A percentile compares a stretch with the other conserved stretches of the same genome.
These are phyloP conservation scores for Hydraecia micacea DNA, from an alignment of 2,888 invertebrate genomes.

Conservation along the genomic window DNA sequence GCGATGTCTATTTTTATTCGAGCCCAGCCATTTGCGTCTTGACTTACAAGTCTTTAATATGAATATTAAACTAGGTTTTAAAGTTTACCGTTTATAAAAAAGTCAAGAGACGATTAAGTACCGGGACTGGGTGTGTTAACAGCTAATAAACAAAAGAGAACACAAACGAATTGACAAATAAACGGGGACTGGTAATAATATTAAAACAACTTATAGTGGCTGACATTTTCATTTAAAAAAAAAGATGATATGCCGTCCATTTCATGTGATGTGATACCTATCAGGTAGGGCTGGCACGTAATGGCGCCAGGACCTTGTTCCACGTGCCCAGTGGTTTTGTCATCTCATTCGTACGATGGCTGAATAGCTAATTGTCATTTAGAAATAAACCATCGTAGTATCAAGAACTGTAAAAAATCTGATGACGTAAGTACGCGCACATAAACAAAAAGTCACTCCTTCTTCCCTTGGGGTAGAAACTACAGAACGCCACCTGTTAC, in stretches of 20 bases:
- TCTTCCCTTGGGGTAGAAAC: not conserved
- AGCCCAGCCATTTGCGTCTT: constrained; percentile 17
- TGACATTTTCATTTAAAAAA: constrained; percentile 87
- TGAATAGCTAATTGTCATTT: constrained; percentile 54
- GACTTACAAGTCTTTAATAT: constrained; percentile 35
- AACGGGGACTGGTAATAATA: constrained; percentile 82
- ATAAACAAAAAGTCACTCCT: not conserved
- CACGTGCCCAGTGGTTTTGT: constrained; percentile 57
- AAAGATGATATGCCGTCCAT: constrained; percentile 77
- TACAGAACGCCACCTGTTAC: not conserved
- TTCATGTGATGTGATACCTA: constrained; percentile 72
- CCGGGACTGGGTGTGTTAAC: constrained; percentile 60
- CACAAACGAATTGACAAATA: constrained; percentile 78
- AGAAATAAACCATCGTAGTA: constrained; percentile 9
- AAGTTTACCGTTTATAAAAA: constrained; percentile 64
- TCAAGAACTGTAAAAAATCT: not conserved
- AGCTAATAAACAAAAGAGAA: constrained; percentile 79
- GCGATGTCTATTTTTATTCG: constrained; percentile 37
- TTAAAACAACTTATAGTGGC: constrained; percentile 77
- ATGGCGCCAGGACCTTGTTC: constrained; percentile 58
- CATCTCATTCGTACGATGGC: constrained; percentile 52
- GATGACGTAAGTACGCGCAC: not conserved
- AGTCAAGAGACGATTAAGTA: constrained; percentile 60
- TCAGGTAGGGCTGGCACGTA: constrained; percentile 70
- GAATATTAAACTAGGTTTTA: constrained; percentile 46